Conservation (phyloP, 2,113 vertebrate species). For the Hyperopisus bebe region DNA sequence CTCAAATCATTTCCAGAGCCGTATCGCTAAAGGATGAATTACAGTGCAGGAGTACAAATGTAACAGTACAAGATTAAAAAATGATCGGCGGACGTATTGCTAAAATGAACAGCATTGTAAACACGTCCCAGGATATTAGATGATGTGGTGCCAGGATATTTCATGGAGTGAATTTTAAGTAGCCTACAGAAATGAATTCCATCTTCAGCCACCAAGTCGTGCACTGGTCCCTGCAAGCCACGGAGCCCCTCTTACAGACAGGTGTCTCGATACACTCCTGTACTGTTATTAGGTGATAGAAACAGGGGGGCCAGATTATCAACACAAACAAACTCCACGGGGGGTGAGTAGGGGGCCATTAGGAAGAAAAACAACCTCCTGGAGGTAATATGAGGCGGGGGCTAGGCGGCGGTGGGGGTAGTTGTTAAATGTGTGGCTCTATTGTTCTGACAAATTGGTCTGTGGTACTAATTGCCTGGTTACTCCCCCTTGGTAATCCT, state of each 20-base stretch:
- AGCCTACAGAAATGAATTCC: background rate
- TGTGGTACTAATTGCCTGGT: conserved; percentile 60
- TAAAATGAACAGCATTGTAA: background rate
- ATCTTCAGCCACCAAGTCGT: background rate
- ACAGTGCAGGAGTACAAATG: background rate
- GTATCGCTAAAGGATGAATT: background rate
- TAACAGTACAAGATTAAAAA: background rate
- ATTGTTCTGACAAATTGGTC: conserved; percentile 66
- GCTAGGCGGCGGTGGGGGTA: conserved; percentile 38
- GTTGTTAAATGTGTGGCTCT: conserved; percentile 50
- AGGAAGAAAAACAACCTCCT: conserved; percentile 57
- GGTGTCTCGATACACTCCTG: conserved; percentile 14
- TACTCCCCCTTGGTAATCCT: conserved; percentile 54
- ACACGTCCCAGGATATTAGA: background rate
- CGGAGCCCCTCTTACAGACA: conserved; percentile 5
- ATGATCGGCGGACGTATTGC: background rate
- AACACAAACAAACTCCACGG: conserved; percentile 58
- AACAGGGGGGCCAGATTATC: conserved; percentile 48
- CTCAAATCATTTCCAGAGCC: background rate
- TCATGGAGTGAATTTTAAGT: background rate
- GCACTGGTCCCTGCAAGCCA: background rate
- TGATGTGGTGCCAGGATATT: background rate
- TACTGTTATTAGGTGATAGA: conserved; percentile 37
- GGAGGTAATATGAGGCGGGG: conserved; percentile 36
- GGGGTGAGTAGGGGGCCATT: conserved; percentile 42